Percentiles rank a stretch among this genome's conserved stretches.
Evolutionary conservation across 2,113 vertebrate species (phyloP).

Genomic region (Lates calcarifer): DNA sequence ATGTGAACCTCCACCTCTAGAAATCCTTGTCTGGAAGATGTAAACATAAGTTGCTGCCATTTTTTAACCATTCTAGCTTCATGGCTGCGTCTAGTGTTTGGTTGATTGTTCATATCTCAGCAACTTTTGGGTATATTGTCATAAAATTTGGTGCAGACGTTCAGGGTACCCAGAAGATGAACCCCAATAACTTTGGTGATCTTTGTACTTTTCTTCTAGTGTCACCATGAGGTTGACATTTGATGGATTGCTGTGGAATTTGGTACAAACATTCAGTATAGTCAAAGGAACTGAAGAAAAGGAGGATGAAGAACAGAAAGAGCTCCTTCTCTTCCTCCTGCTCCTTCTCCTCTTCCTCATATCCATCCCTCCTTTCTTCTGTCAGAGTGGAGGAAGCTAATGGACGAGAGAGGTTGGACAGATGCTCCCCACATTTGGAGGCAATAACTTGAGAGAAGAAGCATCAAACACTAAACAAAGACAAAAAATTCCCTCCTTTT

Average conservation of each 20-base stretch:
- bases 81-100: too few species aligned
- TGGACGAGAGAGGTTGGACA: constrained; percentile 47
- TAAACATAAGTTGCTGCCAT: neutral
- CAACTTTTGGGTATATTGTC: too few species aligned
- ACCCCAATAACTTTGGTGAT: neutral
- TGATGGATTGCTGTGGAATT: too few species aligned
- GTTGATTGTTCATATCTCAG: too few species aligned
- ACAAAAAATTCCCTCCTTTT: constrained; percentile 35
- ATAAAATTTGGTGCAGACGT: neutral
- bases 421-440: constrained; percentile 76
- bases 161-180: neutral
- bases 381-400: constrained; percentile 25
- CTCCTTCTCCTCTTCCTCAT: neutral
- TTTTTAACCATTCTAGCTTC: neutral
- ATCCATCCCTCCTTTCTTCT: neutral
- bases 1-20: neutral
- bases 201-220: too few species aligned
- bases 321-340: neutral
- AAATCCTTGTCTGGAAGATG: neutral
- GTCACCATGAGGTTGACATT: too few species aligned
- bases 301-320: neutral
- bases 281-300: neutral
- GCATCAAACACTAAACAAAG: constrained; percentile 63
- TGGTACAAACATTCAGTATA: too few species aligned
- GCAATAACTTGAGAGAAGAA: constrained; percentile 52